Evolutionary conservation across 2,113 vertebrate species (phyloP).

Genomic region (Oreocharis arfaki): DNA sequence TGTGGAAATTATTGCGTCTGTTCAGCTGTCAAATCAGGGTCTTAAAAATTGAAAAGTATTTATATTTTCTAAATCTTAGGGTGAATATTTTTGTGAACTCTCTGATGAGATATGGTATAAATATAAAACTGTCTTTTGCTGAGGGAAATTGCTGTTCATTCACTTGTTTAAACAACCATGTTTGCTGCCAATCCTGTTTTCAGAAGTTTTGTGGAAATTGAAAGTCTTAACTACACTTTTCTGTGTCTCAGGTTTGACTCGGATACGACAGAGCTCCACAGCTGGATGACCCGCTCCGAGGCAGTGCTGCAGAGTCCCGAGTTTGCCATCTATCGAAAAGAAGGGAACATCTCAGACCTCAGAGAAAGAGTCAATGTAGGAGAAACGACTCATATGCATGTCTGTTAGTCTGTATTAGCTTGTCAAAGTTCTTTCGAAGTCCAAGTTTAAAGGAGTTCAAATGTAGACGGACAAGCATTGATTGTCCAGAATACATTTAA

Average conservation of each 20-base stretch:
- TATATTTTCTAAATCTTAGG: neutral
- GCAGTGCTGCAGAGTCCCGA: slow-evolving; percentile 91
- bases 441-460: neutral
- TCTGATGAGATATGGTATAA: neutral
- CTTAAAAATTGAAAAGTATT: neutral
- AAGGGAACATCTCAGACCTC: slow-evolving; percentile 90
- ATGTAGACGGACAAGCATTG: neutral
- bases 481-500: neutral
- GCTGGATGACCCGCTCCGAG: slow-evolving; percentile 97
- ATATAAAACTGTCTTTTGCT: neutral
- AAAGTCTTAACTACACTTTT: neutral
- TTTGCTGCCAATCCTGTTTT: neutral
- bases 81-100: neutral
- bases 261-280: slow-evolving; percentile 95
- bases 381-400: neutral
- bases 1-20: neutral
- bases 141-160: neutral
- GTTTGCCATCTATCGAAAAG: slow-evolving; percentile 87
- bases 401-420: neutral
- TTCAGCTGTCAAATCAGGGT: neutral
- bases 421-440: neutral
- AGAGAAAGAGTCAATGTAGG: slow-evolving; percentile 90
- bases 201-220: neutral
- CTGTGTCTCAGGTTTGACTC: slow-evolving; percentile 84
- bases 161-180: neutral